Base-by-base conservation (phyloP, 2,797 vertebrate species). In the Hemibagrus guttatus region DNA sequence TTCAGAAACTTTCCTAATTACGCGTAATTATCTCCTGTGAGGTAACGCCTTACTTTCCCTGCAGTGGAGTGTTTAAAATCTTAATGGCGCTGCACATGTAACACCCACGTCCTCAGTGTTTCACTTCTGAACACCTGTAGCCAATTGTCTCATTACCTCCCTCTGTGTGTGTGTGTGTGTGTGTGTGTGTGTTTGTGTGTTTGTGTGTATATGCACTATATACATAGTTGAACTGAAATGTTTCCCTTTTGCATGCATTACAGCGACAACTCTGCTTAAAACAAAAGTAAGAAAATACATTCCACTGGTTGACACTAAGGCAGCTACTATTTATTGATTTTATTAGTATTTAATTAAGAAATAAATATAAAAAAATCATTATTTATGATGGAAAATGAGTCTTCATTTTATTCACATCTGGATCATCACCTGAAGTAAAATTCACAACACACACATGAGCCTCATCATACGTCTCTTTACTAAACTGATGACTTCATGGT, bases 91-190 rank as follows among this genome's bases (percentile, higher is more conserved):
- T 74, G 63, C 80, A 82, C 63, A 68, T 64, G 80, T 16, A 59
- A 84, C 56, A 52, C 71, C 83, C 83, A 75, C 80, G 26, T 66
- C 63, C 46, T 68, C 17, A 52, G 61, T 82, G 80, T 68, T 81
- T 82, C n/a, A 68, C 80, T 82, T 82, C 63, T 52, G n/a, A 82
- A 82, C 63, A 82, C 61, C 80, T 82, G 80, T 82, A 82, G 46
- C 42, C 61, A n/a, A 66, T 66, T 81, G 59, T 82, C 80, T 66
- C n/a, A 31, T 82, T 52, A 82, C 80, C 17, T 68, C 80, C 61
- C 42, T 66, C 16, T 82, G 80, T 11, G 35, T 66, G 61, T 21
- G 16, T 17, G 42, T 46, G 59, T 39, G 35, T n/a, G 78, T 23
- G 28, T 23, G 31, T 26, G 52, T 58, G 75, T 42, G 7, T 72